These are phyloP conservation scores for Palloptera scutellata DNA, from an alignment of 2,888 invertebrate genomes.

Conservation along the genomic window DNA sequence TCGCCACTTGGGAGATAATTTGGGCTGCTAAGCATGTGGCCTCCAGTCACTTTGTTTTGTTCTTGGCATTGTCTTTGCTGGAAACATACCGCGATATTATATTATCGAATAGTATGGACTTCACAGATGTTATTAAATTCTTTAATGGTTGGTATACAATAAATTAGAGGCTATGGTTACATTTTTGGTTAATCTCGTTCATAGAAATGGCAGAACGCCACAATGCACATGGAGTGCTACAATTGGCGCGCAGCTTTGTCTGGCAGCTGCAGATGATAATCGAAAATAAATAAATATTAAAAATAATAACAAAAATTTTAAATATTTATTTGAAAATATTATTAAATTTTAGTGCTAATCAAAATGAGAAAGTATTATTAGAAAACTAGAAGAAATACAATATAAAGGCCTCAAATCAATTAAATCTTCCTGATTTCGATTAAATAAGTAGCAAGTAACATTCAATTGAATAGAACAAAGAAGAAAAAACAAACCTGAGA, in stretches of 20 bases:
- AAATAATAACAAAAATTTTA: too few species aligned
- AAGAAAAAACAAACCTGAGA: too few species aligned
- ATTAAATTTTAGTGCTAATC: too few species aligned
- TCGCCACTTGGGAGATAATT: slow-evolving; percentile 90
- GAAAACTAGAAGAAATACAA: too few species aligned
- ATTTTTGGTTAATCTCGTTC: slow-evolving; percentile 1
- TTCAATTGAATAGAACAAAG: too few species aligned
- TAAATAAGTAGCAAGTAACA: too few species aligned
- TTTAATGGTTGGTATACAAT: slow-evolving; percentile 81
- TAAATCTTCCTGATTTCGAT: too few species aligned
- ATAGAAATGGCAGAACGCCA: slow-evolving; percentile 97
- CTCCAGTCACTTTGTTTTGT: slow-evolving; percentile 87
- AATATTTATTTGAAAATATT: too few species aligned
- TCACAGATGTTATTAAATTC: slow-evolving; percentile 96
- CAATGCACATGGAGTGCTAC: slow-evolving; percentile 82
- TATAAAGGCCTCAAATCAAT: too few species aligned
- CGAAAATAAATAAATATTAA: slow-evolving; percentile 79
- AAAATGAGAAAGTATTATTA: too few species aligned
- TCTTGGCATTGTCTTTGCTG: slow-evolving; percentile 86
- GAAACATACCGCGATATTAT: slow-evolving; percentile 93
- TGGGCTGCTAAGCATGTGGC: slow-evolving; percentile 88
- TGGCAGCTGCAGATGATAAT: slow-evolving; percentile 89
- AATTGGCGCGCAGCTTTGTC: slow-evolving; percentile 85
- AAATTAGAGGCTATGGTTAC: neutral
- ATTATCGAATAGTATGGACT: slow-evolving; percentile 93